Base-by-base conservation (phyloP, 2,888 invertebrate species). In the Phalera bucephala region DNA sequence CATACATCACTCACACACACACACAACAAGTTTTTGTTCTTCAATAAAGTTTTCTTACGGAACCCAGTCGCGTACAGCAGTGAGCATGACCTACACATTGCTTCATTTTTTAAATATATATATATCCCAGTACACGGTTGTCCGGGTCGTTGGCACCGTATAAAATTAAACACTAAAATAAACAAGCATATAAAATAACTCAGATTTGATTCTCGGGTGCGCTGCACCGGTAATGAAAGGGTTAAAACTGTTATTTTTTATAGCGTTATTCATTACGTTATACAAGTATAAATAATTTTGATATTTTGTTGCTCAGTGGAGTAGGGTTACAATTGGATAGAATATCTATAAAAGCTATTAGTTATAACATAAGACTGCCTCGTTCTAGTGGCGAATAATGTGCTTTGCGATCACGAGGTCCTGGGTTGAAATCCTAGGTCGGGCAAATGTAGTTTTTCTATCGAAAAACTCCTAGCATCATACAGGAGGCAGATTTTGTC, bases 161-260 rank as follows among this genome's bases (percentile, higher is more conserved):
- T 85, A 85, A 83, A 87, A 83, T 87, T 86, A 87, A 82, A 84
- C 87, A 74, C 80, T 81, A 79, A 82, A 80, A 85, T 77, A 86
- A 84, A 87, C 86, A 85, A 52, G 63, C 70, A 70, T 81, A 80
- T 84, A 80, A 83, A 82, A 81, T 80, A 76, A 75, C 72, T 63
- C 71, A 52, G 59, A 66, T 72, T 83, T 84, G 78, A 85, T 84
- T 76, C 79, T 73, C 65, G 54, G 73, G 63, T 45, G 50, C 51
- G 57, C 55, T 51, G 12, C 10, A 14, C 11, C 36, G 43, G 59
- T 52, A 58, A 62, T 52, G 55, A 65, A 69, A 65, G 66, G 75
- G 75, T 43, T 48, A 33, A 19, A 36, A 25, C 31, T 68, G 59
- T n/a, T n/a, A n/a, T 64, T 59, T 60, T 67, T 63, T 27, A 36